Percentiles rank a stretch among this genome's conserved stretches.
phyloP scores from a whole-genome alignment of 2,113 vertebrate species.

The Tupaia tana region DNA sequence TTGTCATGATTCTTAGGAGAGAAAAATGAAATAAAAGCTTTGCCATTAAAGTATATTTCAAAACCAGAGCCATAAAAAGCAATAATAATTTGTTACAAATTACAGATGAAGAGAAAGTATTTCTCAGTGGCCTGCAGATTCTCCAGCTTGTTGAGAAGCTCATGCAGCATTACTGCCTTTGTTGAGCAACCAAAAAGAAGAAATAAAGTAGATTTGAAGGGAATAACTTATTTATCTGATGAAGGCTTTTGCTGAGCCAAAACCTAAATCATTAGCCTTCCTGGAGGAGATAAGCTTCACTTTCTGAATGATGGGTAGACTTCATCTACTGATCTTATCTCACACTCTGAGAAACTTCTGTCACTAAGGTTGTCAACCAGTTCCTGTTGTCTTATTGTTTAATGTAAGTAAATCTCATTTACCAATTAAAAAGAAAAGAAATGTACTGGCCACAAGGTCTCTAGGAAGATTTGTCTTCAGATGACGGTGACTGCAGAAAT shows the following conservation, averaged over 20 bases:
- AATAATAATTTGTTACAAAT: neutral
- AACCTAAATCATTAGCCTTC: neutral
- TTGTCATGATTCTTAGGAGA: neutral
- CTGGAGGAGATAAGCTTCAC: neutral
- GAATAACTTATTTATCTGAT: constrained; percentile 74
- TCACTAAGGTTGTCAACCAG: neutral
- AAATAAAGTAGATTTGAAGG: constrained; percentile 76
- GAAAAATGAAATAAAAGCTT: neutral
- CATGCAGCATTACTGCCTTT: neutral
- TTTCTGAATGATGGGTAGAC: neutral
- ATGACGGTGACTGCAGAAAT: neutral
- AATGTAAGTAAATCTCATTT: constrained; percentile 49
- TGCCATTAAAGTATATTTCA: neutral
- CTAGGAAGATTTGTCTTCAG: neutral
- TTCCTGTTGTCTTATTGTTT: neutral
- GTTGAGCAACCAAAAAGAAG: neutral
- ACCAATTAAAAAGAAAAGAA: neutral
- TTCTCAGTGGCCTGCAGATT: neutral
- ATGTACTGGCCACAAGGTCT: neutral
- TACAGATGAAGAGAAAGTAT: neutral
- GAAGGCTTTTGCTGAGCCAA: neutral
- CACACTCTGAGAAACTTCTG: neutral
- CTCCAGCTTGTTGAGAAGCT: neutral
- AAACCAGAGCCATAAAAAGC: neutral
- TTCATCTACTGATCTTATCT: neutral